A percentile compares a stretch with the other conserved stretches of the same genome.
Conservation (phyloP, 2,113 vertebrate genomes). For the Zapornia atra region DNA sequence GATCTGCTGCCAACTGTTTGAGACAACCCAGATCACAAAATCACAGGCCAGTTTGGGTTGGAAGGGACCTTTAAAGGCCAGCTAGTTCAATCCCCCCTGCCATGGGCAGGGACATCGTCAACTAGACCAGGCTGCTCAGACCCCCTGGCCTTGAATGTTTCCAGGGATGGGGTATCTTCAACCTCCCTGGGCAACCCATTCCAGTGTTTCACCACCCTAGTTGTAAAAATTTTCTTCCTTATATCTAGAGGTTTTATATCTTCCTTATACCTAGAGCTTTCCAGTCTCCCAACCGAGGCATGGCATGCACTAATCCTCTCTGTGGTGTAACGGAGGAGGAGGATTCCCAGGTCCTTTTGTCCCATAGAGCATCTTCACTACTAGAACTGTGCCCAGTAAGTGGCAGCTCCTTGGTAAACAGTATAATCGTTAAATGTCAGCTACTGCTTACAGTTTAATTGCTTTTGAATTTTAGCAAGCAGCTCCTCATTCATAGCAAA, state of each 20-base stretch:
- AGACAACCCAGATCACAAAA: neutral
- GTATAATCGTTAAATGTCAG: constrained; percentile 23
- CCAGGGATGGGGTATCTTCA: neutral
- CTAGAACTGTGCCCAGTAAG: neutral
- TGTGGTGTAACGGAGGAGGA: neutral
- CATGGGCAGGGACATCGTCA: neutral
- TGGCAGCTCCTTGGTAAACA: constrained; percentile 4
- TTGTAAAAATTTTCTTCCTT: neutral
- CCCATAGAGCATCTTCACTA: neutral
- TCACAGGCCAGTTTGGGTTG: neutral
- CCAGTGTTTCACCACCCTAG: neutral
- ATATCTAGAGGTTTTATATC: neutral
- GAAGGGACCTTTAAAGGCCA: neutral
- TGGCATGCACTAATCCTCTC: neutral
- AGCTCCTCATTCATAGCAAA: constrained; percentile 58
- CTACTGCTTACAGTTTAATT: constrained; percentile 46
- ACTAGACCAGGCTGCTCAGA: neutral
- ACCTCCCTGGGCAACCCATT: neutral
- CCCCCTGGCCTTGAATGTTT: neutral
- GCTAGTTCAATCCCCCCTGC: neutral
- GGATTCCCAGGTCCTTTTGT: neutral
- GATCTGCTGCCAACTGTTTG: neutral
- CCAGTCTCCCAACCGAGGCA: neutral
- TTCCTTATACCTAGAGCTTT: neutral
- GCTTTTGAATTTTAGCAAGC: constrained; percentile 54